Conservation (phyloP, 1,140 invertebrate genomes). For the Hyposmocoma kahamanoa region DNA sequence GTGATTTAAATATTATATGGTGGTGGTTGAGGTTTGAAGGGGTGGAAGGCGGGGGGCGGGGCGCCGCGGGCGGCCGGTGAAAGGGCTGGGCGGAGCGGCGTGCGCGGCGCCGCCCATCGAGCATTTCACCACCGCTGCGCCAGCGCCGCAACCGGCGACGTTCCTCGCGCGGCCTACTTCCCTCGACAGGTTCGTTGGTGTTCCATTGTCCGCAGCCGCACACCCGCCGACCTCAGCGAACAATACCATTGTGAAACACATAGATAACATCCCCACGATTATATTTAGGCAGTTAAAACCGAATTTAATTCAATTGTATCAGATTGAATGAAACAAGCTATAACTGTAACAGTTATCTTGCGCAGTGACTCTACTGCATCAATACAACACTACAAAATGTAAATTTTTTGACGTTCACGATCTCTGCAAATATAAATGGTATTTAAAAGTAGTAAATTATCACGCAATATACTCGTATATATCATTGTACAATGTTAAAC, state of each 20-base stretch:
- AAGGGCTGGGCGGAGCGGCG: constrained; percentile 68
- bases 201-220: constrained; percentile 44
- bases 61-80: constrained; percentile 46
- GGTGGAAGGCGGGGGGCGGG: constrained; percentile 48
- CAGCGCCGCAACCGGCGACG: constrained; percentile 25
- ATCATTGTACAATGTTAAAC: too few species aligned
- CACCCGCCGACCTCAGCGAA: constrained; percentile 38
- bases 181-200: constrained; percentile 56
- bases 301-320: constrained; percentile 1
- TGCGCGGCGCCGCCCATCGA: constrained; percentile 57
- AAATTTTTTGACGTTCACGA: too few species aligned
- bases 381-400: too few species aligned
- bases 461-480: too few species aligned
- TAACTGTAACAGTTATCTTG: not conserved
- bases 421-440: too few species aligned
- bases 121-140: constrained; percentile 60
- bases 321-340: not conserved
- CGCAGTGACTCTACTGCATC: too few species aligned
- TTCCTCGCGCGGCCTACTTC: constrained; percentile 62
- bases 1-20: constrained; percentile 12
- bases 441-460: too few species aligned
- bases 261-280: constrained; percentile 52
- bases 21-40: constrained; percentile 51
- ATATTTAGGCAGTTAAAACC: constrained; percentile 18
- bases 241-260: constrained; percentile 62